Evolutionary conservation across 2,797 vertebrate species (phyloP).

Genomic region (Novumbra hubbsi): DNA sequence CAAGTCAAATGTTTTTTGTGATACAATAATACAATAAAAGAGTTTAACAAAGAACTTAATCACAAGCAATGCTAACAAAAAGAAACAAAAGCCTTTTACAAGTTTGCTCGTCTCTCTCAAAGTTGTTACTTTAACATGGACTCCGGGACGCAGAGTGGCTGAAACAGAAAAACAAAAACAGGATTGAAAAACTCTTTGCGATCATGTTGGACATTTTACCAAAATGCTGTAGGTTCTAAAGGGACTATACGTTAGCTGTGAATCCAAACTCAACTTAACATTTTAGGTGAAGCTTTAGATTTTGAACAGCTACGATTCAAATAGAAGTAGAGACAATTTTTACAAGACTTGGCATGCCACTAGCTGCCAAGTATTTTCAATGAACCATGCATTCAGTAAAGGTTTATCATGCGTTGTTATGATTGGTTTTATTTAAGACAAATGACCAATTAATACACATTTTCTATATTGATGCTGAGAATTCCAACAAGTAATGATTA

Average conservation of each 20-base stretch:
- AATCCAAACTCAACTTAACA: conserved; percentile 71
- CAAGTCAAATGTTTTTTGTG: neutral
- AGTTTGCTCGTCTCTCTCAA: conserved; percentile 79
- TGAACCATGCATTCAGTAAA: neutral
- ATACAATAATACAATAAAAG: conserved; percentile 10
- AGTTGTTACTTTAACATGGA: conserved; percentile 78
- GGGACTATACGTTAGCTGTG: neutral
- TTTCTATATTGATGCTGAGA: neutral
- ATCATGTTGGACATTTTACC: neutral
- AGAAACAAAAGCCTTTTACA: neutral
- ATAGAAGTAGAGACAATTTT: conserved; percentile 18
- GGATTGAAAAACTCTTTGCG: neutral
- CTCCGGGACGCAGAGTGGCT: conserved; percentile 79
- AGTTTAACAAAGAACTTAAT: neutral
- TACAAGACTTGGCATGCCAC: neutral
- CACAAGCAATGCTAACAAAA: neutral
- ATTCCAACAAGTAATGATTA: neutral
- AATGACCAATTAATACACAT: neutral
- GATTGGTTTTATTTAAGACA: neutral
- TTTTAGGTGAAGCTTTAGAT: conserved; percentile 80
- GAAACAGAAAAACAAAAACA: conserved; percentile 37
- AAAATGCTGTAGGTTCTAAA: neutral
- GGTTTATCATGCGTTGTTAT: neutral
- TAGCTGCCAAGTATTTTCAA: neutral
- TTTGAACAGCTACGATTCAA: conserved; percentile 73